phyloP scores from a whole-genome alignment of 2,797 vertebrate genomes.

The Pseudochromis fuscus region DNA sequence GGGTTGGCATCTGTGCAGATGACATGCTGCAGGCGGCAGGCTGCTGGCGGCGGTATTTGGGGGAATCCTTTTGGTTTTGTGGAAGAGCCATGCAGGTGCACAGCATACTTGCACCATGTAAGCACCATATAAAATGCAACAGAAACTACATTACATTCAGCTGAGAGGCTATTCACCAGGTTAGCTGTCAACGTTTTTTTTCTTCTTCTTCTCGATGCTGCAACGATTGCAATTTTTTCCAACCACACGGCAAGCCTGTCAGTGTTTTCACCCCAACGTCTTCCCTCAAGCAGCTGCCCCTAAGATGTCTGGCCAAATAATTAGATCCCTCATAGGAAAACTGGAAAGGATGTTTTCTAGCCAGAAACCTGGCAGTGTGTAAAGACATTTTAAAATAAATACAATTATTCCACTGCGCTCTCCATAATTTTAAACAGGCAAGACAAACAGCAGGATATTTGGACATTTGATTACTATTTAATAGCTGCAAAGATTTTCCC shows the following conservation, averaged over 20 bases:
- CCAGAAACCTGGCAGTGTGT: slow-evolving; percentile 63
- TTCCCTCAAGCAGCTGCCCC: slow-evolving; percentile 59
- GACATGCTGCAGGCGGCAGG: slow-evolving; percentile 62
- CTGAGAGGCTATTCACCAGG: slow-evolving; percentile 17
- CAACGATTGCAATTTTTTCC: slow-evolving; percentile 45
- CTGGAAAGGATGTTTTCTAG: slow-evolving; percentile 72
- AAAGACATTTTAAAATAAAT: slow-evolving; percentile 76
- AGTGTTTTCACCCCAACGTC: slow-evolving; percentile 53
- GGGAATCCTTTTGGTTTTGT: slow-evolving; percentile 70
- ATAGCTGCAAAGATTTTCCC: slow-evolving; percentile 69
- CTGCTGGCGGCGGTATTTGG: slow-evolving; percentile 63
- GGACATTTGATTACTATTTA: slow-evolving; percentile 72
- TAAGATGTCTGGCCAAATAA: slow-evolving; percentile 76
- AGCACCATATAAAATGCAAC: slow-evolving; percentile 34
- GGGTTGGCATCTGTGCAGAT: slow-evolving; percentile 49
- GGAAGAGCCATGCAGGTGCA: slow-evolving; percentile 71
- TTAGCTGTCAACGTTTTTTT: slow-evolving; percentile 38
- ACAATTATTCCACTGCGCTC: slow-evolving; percentile 70
- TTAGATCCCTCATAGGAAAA: slow-evolving; percentile 77
- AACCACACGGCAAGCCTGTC: slow-evolving; percentile 50
- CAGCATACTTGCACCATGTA: slow-evolving; percentile 39
- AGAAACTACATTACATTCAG: slow-evolving; percentile 41
- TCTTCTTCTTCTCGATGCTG: slow-evolving; percentile 26
- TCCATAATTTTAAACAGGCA: slow-evolving; percentile 73
- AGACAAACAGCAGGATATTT: slow-evolving; percentile 76